Base-by-base conservation (phyloP, 2,797 vertebrate genomes). In the Florisuga fusca region DNA sequence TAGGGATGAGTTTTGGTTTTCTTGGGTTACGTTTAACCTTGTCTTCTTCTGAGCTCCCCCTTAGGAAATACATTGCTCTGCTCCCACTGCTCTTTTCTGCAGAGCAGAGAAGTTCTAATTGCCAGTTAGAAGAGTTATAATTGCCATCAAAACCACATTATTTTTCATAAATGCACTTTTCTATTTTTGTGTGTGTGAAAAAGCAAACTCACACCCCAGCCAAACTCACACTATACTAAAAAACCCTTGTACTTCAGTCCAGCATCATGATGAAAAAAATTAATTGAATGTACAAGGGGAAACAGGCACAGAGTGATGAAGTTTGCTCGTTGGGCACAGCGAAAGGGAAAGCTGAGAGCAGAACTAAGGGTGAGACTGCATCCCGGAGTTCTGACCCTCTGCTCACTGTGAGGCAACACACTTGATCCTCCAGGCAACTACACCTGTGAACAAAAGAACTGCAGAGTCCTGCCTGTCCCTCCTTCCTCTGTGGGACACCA, bases 301-400 rank as follows among this genome's bases (percentile, higher is more conserved):
- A 89, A 63, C 16, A 2, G 73, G 48, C 59, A 33, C 1, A 0
- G 23, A 11, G 45, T 0, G 6, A 45, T 7, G 20, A 3, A 0
- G 43, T 50, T 74, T 54, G 29, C 53, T 31, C 2, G 0, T 34
- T 31, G 10, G 10, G 54, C 38, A 9, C 22, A 26, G 12, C 45
- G 12, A 29, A 27, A 57, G 54, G n/a, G 45, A 74, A 26, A 41
- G 38, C 9, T 1, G n/a, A 34, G 72, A 58, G 58, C 43, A 45
- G 64, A 17, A 6, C 15, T 5, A 5, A 22, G 45, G 18, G 67
- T 1, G 9, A 43, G 51, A 4, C 31, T 9, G 17, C 31, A 38
- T 10, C 38, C 13, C 38, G 14, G 36, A 36, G 38, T 13, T 41
- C 38, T 41, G 38, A 14, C 38, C 38, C 38, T 41, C 38, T 41